Percentiles rank a stretch among this genome's conserved stretches.
These are phyloP conservation scores for Nemapogon koenigi DNA, from an alignment of 2,888 invertebrate genomes.

Conservation along the genomic window DNA sequence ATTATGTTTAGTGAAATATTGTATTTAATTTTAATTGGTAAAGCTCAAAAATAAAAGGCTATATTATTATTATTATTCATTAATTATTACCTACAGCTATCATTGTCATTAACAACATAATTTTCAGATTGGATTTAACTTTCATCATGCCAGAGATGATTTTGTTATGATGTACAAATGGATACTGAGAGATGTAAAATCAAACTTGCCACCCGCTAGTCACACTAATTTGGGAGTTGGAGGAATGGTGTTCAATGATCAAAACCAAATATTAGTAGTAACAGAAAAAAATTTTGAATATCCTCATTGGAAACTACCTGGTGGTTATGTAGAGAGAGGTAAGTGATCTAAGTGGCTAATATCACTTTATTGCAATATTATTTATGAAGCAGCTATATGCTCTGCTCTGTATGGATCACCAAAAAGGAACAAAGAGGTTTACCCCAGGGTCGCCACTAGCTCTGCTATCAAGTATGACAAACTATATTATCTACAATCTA, in stretches of 20 bases:
- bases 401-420: too few species aligned
- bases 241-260: constrained; percentile 81
- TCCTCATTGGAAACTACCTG: constrained; percentile 88
- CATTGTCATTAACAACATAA: too few species aligned
- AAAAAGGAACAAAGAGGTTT: too few species aligned
- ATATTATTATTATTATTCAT: background rate
- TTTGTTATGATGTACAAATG: constrained; percentile 84
- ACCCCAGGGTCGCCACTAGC: too few species aligned
- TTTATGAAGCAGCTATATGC: too few species aligned
- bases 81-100: background rate
- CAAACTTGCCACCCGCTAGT: constrained; percentile 78
- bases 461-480: too few species aligned
- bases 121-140: constrained; percentile 79
- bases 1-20: too few species aligned
- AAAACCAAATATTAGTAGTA: constrained; percentile 80
- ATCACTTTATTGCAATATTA: too few species aligned
- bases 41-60: background rate
- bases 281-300: constrained; percentile 70
- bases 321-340: constrained; percentile 90
- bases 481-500: too few species aligned
- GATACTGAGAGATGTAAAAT: constrained; percentile 68
- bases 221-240: constrained; percentile 85
- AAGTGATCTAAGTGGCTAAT: too few species aligned
- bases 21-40: background rate
- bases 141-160: constrained; percentile 83